phyloP scores from a whole-genome alignment of 1,140 invertebrate genomes.

The Leucophenga varia region DNA sequence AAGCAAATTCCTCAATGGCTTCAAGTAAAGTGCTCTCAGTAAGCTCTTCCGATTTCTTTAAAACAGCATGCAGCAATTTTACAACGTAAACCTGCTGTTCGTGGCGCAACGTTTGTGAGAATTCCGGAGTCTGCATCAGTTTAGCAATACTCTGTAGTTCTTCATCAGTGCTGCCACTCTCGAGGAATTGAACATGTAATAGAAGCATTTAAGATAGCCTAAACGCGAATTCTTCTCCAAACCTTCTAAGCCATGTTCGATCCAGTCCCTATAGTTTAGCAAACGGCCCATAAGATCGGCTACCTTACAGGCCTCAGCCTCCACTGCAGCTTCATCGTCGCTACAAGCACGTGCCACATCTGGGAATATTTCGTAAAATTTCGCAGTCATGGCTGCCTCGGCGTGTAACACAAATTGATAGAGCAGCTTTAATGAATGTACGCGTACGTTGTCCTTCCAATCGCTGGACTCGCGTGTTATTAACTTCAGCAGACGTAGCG shows the following conservation, averaged over 20 bases:
- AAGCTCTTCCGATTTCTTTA: conserved; percentile 7
- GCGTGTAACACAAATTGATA: conserved; percentile 69
- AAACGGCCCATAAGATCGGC: conserved; percentile 45
- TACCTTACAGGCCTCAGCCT: conserved; percentile 37
- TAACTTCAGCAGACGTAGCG: conserved; percentile 66
- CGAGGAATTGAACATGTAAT: conserved; percentile 62
- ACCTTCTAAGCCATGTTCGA: conserved; percentile 39
- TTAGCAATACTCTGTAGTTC: conserved; percentile 42
- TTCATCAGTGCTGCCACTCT: conserved; percentile 63
- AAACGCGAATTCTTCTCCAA: conserved; percentile 38
- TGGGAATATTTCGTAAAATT: conserved; percentile 57
- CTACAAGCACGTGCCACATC: conserved; percentile 59
- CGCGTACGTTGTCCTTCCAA: conserved; percentile 71
- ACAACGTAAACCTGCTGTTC: conserved; percentile 33
- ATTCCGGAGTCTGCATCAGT: conserved; percentile 41
- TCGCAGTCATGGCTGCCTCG: conserved; percentile 69
- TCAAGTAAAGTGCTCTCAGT: conserved; percentile 20
- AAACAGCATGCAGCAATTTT: conserved; percentile 12
- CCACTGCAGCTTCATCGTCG: conserved; percentile 30
- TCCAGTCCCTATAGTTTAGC: conserved; percentile 40
- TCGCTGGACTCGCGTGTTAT: conserved; percentile 69
- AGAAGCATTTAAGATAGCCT: conserved; percentile 53
- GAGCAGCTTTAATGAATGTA: conserved; percentile 73
- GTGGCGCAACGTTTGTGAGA: conserved; percentile 51
- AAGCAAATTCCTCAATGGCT: too few species aligned